Base-by-base conservation (phyloP, 2,888 invertebrate species). In the Eristalis pertinax region DNA sequence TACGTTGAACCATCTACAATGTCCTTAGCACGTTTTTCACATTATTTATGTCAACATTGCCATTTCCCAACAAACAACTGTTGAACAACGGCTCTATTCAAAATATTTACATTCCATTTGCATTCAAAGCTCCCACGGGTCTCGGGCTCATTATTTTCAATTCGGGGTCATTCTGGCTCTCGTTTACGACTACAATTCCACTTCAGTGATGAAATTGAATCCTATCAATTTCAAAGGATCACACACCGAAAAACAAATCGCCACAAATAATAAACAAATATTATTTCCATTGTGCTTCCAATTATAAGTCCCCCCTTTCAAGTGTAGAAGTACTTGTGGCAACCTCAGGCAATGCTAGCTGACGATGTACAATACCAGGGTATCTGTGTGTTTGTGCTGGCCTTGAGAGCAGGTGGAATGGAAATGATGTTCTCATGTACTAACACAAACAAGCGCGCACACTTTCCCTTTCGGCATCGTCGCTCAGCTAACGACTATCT, bases 41-140 rank as follows among this genome's bases (percentile, higher is more conserved):
- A 67, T 38, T 24, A 60, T 19, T 35, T 35, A 26, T 19, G 24
- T 58, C 63, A 64, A 74, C 63, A 64, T 75, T 38, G 41, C 24
- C 43, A 62, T 43, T 43, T 68, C 8, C 29, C 38, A 62, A 64
- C 56, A 72, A 72, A 78, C 70, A 78, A 72, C 77, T 77, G 76
- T 77, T 77, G 76, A 68, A 63, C 58, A 38, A 58, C 32, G 35
- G 13, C 11, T 11, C 41, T 7, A 15, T 58, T 58, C 26, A 76
- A 62, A 70, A 43, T 60, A 70, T 70, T 75, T 81, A 65, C 65
- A 69, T 70, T 81, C 19, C 56, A 81, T 75, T 81, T 75, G 56
- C 11, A 80, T 74, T n/a, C 56, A 63, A 63, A 69, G 68, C 80
- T 58, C 43, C 41, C 43, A 24, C 62, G 63, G 24, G 32, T 15